Evolutionary conservation across 30 jellyfish, hydroid and myxozoan species (phyloP).

Genomic region (Mastigias papua): DNA sequence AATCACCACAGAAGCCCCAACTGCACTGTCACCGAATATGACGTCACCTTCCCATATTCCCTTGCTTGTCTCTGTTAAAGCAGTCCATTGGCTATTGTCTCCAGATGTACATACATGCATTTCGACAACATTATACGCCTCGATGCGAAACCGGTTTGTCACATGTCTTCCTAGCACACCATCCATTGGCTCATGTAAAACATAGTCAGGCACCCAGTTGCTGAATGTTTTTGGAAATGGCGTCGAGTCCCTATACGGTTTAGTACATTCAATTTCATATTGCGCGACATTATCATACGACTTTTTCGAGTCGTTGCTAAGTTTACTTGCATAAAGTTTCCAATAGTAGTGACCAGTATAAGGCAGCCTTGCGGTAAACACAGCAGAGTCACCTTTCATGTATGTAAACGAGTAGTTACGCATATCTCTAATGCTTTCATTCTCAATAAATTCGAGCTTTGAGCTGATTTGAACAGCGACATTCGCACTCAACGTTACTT

Average conservation of each 20-base stretch:
- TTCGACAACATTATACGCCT: constrained; percentile 63
- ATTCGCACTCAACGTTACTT: constrained; percentile 27
- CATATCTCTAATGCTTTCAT: constrained; percentile 2
- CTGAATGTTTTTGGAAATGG: constrained; percentile 76
- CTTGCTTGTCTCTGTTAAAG: constrained; percentile 16
- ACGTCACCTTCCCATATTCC: constrained; percentile 85
- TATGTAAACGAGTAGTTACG: constrained; percentile 50
- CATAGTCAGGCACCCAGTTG: constrained; percentile 71
- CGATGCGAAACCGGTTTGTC: constrained; percentile 33
- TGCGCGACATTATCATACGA: constrained; percentile 43
- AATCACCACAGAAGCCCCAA: constrained; percentile 66
- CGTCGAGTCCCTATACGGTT: background rate
- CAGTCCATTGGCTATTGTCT: constrained; percentile 67
- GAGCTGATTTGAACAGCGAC: constrained; percentile 22
- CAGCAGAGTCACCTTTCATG: constrained; percentile 35
- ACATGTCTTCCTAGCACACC: constrained; percentile 50
- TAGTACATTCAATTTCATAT: constrained; percentile 25
- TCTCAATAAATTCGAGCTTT: constrained; percentile 4
- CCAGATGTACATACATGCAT: constrained; percentile 73
- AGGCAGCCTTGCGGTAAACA: constrained; percentile 63
- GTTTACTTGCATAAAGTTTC: constrained; percentile 65
- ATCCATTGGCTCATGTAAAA: constrained; percentile 62
- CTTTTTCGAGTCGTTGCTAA: constrained; percentile 27
- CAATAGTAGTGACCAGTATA: constrained; percentile 47
- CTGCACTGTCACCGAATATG: constrained; percentile 14